Evolutionary conservation across 2,113 vertebrate species (phyloP), one percentile per base, ranked within the genome.

Genomic region (Calyptomena viridis): DNA sequence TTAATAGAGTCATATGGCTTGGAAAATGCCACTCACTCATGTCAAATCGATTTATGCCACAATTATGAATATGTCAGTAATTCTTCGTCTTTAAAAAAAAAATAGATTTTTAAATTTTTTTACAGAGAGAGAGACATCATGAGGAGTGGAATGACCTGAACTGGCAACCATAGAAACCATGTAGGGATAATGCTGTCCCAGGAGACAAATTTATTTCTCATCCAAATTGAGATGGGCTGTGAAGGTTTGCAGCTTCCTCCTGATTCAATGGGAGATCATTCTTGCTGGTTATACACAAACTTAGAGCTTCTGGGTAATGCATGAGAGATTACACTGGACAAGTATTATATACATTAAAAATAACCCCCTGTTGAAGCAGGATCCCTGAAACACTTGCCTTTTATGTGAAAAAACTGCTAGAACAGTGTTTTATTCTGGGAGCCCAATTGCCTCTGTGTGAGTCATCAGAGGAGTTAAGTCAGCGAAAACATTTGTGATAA

Each of bases 401-500:
- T 87, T 88, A 91, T 94, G n/a, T 84, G 79, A 52, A 6, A 47
- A 39, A 93, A 39, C 79, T 77, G 79, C 93, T 52, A 90, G 90
- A 95, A 64, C 50, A 93, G 93, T 21, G 92, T 85, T 95, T 94
- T 95, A 96, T 96, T 97, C 94, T 11, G 40, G 53, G 59, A 91
- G 69, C 64, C 84, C 84, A 64, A 40, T 22, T 79, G 93, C 90
- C 59, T 93, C 90, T 40, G 81, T 63, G 87, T 95, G 96, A 97
- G 84, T 95, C 96, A 95, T 6, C 74, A 25, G 81, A 93, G 87
- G 66, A 95, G 95, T 62, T 84, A 28, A 89, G 95, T 97, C 96
- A 97, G 95, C 75, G 0, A 93, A 94, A 96, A 91, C 78, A 59
- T 95, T 95, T 94, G 95, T 93, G 92, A 86, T 77, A 92, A 78